Percentiles rank a stretch among this genome's conserved stretches.
Evolutionary conservation across 2,888 invertebrate species (phyloP).

Genomic region (Galerucella pusilla): DNA sequence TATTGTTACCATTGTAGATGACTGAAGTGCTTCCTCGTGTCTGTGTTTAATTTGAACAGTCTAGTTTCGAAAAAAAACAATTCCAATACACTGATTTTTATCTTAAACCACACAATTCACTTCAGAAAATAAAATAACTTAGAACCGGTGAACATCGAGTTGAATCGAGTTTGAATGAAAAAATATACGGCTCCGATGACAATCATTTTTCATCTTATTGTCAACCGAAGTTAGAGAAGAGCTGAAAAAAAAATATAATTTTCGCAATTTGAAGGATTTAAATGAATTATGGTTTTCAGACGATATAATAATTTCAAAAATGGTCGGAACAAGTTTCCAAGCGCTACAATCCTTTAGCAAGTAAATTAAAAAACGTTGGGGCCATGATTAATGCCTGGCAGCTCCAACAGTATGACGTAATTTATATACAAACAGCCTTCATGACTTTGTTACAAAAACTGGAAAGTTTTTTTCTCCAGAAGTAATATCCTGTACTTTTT

Average conservation of each 20-base stretch:
- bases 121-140: no score
- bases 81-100: no score
- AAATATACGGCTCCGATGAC: no score
- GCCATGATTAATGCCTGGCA: conserved; percentile 37
- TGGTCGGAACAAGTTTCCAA: conserved; percentile 32
- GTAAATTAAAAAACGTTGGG: conserved; percentile 36
- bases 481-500: conserved; percentile 23
- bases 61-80: no score
- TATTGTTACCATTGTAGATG: no score
- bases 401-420: conserved; percentile 33
- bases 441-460: conserved; percentile 27
- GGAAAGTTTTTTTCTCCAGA: conserved; percentile 23
- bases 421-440: conserved; percentile 35
- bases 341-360: conserved; percentile 35
- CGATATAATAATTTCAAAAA: conserved; percentile 33
- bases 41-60: no score
- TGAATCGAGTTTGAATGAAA: no score
- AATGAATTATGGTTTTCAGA: conserved; percentile 28
- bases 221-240: conserved; percentile 6
- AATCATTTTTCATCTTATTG: conserved; percentile 8
- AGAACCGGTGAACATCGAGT: no score
- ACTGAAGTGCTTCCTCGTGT: no score
- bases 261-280: conserved; percentile 16
- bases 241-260: not conserved
- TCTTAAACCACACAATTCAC: no score